Evolutionary conservation across 2,113 vertebrate genomes (phyloP).

Genomic region (Apteryx owenii): DNA sequence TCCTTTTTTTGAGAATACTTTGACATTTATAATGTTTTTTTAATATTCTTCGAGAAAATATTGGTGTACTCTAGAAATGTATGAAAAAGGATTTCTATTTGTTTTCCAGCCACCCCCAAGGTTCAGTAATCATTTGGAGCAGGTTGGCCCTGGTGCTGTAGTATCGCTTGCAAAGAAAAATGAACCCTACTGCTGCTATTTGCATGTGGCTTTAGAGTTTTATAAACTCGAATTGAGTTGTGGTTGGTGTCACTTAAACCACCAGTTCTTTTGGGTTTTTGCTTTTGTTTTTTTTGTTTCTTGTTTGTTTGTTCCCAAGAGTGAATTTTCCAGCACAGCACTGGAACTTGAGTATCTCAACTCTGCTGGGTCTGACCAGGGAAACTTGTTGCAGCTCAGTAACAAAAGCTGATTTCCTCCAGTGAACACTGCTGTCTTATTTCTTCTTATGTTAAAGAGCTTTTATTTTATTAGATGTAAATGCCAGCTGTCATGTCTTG

Average conservation of each 20-base stretch:
- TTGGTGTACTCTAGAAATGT: neutral
- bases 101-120: neutral
- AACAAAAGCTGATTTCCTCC: constrained; percentile 29
- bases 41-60: neutral
- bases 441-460: constrained; percentile 30
- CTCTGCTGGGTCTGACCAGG: accelerated
- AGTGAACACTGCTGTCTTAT: neutral
- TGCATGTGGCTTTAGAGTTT: neutral
- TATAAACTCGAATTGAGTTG: neutral
- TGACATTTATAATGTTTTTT: neutral
- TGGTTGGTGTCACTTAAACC: neutral
- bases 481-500: accelerated
- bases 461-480: constrained; percentile 31
- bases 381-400: neutral
- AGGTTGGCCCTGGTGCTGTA: neutral
- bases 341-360: neutral
- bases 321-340: neutral
- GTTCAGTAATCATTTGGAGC: neutral
- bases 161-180: neutral
- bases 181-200: neutral
- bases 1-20: neutral
- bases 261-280: neutral
- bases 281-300: neutral
- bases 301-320: neutral
- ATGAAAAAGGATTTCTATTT: neutral